These are phyloP conservation scores for Andrena bicolor DNA, from an alignment of 2,888 invertebrate species.

Conservation along the genomic window DNA sequence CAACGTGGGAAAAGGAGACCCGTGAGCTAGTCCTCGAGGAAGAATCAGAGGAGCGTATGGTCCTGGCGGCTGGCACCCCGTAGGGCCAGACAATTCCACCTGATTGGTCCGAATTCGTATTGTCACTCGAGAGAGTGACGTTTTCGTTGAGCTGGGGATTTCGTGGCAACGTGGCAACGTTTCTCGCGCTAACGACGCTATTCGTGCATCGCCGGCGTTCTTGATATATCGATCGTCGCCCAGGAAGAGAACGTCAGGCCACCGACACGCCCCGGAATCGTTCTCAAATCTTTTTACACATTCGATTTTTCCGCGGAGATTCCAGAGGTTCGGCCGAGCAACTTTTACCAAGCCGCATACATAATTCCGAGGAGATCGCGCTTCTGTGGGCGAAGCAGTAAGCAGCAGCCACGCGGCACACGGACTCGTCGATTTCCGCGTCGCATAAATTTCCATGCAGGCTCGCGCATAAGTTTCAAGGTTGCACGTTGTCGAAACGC, in stretches of 20 bases:
- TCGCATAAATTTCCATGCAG: not conserved
- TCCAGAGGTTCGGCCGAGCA: not conserved
- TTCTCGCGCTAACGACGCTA: conserved; percentile 72
- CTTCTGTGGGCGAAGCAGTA: no score
- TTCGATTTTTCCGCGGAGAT: not conserved
- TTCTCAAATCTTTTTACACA: conserved; percentile 39
- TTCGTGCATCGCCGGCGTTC: conserved; percentile 70
- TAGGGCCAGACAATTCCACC: conserved; percentile 82
- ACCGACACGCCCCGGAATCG: conserved; percentile 58
- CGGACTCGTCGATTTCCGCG: not conserved
- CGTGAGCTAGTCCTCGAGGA: conserved; percentile 56
- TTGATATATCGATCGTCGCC: conserved; percentile 74
- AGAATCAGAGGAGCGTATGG: conserved; percentile 56
- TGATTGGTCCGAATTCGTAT: conserved; percentile 82
- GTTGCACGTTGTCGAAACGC: not conserved
- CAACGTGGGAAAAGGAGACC: conserved; percentile 78
- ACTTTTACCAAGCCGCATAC: not conserved
- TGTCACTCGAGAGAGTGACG: conserved; percentile 71
- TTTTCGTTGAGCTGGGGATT: conserved; percentile 70
- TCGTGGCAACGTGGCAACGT: conserved; percentile 67
- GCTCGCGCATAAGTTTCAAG: conserved; percentile 6
- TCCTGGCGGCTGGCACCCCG: conserved; percentile 75
- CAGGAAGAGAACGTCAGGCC: conserved; percentile 30
- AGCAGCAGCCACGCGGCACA: not conserved
- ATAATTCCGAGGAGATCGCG: no score